Evolutionary conservation across 2,113 vertebrate species (phyloP).

Genomic region (Sylvicapra grimmia): DNA sequence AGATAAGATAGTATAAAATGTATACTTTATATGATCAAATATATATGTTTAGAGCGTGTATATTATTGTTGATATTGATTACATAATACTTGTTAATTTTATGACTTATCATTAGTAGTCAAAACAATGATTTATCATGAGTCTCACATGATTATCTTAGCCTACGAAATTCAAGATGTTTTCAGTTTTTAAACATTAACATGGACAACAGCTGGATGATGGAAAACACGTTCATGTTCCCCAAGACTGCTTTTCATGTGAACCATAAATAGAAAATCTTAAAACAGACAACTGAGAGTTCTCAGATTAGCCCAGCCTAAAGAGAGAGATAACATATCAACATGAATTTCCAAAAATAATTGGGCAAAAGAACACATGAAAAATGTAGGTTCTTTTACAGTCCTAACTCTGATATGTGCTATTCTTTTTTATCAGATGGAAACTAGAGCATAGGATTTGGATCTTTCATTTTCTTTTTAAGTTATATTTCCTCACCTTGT

Average conservation of each 20-base stretch:
- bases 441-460: not conserved
- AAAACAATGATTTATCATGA: conserved; percentile 61
- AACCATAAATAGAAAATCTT: conserved; percentile 60
- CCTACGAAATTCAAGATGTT: conserved; percentile 56
- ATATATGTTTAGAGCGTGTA: not conserved
- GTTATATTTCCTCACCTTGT: not conserved
- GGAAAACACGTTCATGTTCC: conserved; percentile 25
- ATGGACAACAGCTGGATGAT: conserved; percentile 52
- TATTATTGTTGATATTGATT: conserved; percentile 34
- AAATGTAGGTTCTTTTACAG: not conserved
- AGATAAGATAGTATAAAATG: not conserved
- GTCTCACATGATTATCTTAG: conserved; percentile 28
- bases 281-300: conserved; percentile 30
- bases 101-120: conserved; percentile 46
- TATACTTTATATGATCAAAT: not conserved
- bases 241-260: conserved; percentile 23
- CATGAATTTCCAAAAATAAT: conserved; percentile 27
- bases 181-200: conserved; percentile 45
- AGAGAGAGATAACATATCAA: not conserved
- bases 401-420: not conserved
- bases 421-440: not conserved
- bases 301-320: conserved; percentile 44
- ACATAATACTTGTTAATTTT: conserved; percentile 34
- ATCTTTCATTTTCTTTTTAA: not conserved
- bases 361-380: not conserved